Evolutionary conservation across 2,888 invertebrate species (phyloP).

Genomic region (Chloromyia formosa): DNA sequence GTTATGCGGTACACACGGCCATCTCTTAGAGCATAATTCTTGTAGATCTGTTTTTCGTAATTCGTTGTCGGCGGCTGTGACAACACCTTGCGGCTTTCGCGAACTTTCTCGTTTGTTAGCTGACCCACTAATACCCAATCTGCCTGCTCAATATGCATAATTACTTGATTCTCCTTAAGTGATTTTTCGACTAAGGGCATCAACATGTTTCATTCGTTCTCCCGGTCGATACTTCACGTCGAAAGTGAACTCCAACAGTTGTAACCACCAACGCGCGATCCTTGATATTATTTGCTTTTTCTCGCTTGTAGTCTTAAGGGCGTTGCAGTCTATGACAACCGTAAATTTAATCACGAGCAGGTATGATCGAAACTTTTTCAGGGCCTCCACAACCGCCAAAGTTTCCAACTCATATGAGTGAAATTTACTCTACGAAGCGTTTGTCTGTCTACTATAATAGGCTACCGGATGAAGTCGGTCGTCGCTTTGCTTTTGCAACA

Average conservation of each 20-base stretch:
- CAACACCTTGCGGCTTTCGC: too few species aligned
- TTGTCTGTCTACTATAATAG: slow-evolving; percentile 54
- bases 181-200: slow-evolving; percentile 18
- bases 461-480: slow-evolving; percentile 53
- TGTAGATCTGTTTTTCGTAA: slow-evolving; percentile 41
- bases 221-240: too few species aligned
- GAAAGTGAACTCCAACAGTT: too few species aligned
- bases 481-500: slow-evolving; percentile 51
- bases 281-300: too few species aligned
- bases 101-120: slow-evolving; percentile 3
- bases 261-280: too few species aligned
- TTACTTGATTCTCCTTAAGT: neutral
- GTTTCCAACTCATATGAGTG: slow-evolving; percentile 50
- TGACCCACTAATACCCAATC: slow-evolving; percentile 37
- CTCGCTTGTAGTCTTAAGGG: too few species aligned
- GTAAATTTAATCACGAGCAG: neutral
- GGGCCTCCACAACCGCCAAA: neutral
- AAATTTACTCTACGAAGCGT: slow-evolving; percentile 52
- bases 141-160: too few species aligned
- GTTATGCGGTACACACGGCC: slow-evolving; percentile 51
- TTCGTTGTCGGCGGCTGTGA: neutral
- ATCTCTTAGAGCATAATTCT: slow-evolving; percentile 50
- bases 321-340: neutral
- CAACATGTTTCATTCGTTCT: slow-evolving; percentile 1
- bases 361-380: too few species aligned